phyloP scores from a whole-genome alignment of 2,888 invertebrate genomes.

The Tetramorium bicarinatum region DNA sequence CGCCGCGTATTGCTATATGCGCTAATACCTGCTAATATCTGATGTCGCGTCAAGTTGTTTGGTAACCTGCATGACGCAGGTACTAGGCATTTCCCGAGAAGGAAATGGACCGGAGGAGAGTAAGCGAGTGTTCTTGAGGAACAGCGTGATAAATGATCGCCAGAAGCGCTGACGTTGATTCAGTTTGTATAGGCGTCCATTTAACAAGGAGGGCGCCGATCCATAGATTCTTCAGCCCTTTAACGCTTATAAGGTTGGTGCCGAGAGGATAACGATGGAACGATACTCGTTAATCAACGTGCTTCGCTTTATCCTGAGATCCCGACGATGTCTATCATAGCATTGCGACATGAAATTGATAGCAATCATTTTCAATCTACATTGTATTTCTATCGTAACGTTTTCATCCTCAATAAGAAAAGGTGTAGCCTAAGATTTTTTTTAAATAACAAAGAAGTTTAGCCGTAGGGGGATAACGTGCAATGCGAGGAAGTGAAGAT shows the following conservation, averaged over 20 bases:
- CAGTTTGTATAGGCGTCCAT: conserved; percentile 72
- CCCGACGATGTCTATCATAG: conserved; percentile 50
- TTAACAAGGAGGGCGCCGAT: conserved; percentile 68
- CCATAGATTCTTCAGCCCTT: conserved; percentile 67
- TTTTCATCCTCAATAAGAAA: neutral
- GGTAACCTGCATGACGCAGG: conserved; percentile 47
- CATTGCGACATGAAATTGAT: conserved; percentile 49
- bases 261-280: conserved; percentile 67
- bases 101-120: conserved; percentile 57
- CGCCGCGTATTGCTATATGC: neutral
- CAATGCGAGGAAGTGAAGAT: neutral
- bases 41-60: conserved; percentile 45
- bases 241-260: conserved; percentile 69
- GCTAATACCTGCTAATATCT: conserved; percentile 18
- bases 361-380: conserved; percentile 22
- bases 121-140: conserved; percentile 65
- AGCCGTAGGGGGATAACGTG: neutral
- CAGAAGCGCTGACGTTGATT: conserved; percentile 75
- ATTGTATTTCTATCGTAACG: conserved; percentile 1
- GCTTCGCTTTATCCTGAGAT: conserved; percentile 59
- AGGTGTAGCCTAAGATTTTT: conserved; percentile 2
- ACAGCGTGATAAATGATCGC: conserved; percentile 73
- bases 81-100: conserved; percentile 38
- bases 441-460: neutral
- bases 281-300: conserved; percentile 73